Percentiles rank a stretch among this genome's conserved stretches.
Conservation (phyloP, 2,797 vertebrate genomes). For the Protonibea diacanthus region DNA sequence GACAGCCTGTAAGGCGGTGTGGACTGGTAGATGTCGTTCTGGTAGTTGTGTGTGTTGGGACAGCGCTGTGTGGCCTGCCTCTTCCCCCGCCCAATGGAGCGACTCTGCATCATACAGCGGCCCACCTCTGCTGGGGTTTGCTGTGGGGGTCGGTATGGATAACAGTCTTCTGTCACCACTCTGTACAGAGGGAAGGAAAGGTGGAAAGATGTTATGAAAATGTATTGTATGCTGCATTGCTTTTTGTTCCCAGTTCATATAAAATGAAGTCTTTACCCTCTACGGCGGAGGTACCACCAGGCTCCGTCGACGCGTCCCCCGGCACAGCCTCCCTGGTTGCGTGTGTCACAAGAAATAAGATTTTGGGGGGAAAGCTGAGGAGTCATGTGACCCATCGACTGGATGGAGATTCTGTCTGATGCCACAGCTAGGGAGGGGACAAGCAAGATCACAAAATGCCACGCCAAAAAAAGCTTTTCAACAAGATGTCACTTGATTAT, state of each 20-base stretch:
- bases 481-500: neutral
- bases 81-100: constrained; percentile 92
- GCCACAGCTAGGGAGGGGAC: constrained; percentile 88
- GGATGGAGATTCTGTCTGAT: constrained; percentile 96
- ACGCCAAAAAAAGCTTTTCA: neutral
- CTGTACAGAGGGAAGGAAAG: constrained; percentile 76
- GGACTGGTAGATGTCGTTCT: constrained; percentile 93
- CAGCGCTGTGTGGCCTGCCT: constrained; percentile 90
- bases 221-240: too few species aligned
- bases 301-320: constrained; percentile 93
- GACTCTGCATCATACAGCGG: constrained; percentile 97
- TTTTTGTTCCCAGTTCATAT: neutral
- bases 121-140: constrained; percentile 64
- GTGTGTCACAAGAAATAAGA: constrained; percentile 94
- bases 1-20: constrained; percentile 93
- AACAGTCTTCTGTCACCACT: constrained; percentile 95
- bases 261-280: constrained; percentile 84
- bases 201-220: neutral
- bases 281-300: constrained; percentile 95
- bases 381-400: constrained; percentile 98
- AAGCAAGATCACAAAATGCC: neutral
- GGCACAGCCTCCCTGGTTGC: constrained; percentile 93
- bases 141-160: constrained; percentile 88
- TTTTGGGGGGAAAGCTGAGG: constrained; percentile 96
- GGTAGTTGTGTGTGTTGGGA: constrained; percentile 90